phyloP scores from a whole-genome alignment of 2,888 invertebrate species.

The Tinea pellionella region DNA sequence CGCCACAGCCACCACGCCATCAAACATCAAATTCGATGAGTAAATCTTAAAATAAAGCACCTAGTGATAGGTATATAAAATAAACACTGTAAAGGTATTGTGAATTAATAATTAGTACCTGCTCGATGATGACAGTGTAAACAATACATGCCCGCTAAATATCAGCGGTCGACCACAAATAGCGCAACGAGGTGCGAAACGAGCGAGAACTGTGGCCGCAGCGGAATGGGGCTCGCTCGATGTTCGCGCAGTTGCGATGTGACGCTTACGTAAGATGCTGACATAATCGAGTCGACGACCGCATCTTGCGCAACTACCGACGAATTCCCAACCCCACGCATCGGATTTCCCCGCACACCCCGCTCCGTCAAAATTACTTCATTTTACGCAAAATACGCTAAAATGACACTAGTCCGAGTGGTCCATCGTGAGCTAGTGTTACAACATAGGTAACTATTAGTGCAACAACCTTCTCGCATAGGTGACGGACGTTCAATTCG shows the following conservation, averaged over 20 bases:
- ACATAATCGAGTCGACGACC: slow-evolving; percentile 69
- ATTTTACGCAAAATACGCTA: slow-evolving; percentile 60
- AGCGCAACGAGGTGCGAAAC: slow-evolving; percentile 50
- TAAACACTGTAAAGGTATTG: neutral
- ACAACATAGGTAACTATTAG: slow-evolving; percentile 50
- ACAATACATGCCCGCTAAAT: slow-evolving; percentile 33
- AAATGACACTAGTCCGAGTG: slow-evolving; percentile 58
- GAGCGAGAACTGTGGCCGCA: slow-evolving; percentile 39
- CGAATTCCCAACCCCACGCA: slow-evolving; percentile 62
- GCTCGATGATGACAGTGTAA: slow-evolving; percentile 1
- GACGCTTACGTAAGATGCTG: slow-evolving; percentile 64
- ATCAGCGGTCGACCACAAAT: slow-evolving; percentile 48
- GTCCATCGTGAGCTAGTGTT: slow-evolving; percentile 42
- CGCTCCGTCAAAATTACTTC: slow-evolving; percentile 48
- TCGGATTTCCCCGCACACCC: slow-evolving; percentile 37
- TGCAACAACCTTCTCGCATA: slow-evolving; percentile 48
- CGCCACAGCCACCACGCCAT: too few relatives aligned
- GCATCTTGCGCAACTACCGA: slow-evolving; percentile 58
- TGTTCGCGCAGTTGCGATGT: slow-evolving; percentile 57
- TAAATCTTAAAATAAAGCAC: too few relatives aligned
- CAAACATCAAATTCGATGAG: too few relatives aligned
- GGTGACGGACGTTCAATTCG: slow-evolving; percentile 9
- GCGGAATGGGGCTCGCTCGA: neutral
- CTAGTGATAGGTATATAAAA: neutral
- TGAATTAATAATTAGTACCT: slow-evolving; percentile 7